Conservation (phyloP, 2,797 vertebrate species). For the Scarus forsteni region DNA sequence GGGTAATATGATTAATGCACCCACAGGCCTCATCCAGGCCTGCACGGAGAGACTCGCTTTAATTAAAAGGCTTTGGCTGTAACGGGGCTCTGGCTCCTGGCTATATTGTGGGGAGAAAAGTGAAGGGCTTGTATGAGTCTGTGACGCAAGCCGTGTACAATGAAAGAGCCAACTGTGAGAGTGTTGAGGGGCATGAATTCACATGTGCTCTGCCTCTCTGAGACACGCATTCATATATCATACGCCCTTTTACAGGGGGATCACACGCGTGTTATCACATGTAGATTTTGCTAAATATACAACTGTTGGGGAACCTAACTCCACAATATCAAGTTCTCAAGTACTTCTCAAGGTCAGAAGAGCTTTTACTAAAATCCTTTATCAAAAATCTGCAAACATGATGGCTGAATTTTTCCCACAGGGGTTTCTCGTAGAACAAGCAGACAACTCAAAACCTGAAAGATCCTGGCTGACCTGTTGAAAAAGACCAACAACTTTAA, state of each 20-base stretch:
- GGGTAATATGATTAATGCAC: conserved; percentile 62
- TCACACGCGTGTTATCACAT: conserved; percentile 5
- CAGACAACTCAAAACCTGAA: too few species aligned
- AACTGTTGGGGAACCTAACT: too few species aligned
- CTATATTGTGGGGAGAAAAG: conserved; percentile 56
- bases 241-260: conserved; percentile 3
- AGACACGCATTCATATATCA: conserved; percentile 36
- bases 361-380: too few species aligned
- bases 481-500: too few species aligned
- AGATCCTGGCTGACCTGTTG: too few species aligned
- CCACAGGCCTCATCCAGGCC: conserved; percentile 41
- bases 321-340: too few species aligned
- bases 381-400: too few species aligned
- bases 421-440: too few species aligned
- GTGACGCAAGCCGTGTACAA: conserved; percentile 55
- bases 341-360: too few species aligned
- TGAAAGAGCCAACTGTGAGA: conserved; percentile 70
- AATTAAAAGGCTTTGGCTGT: conserved; percentile 70
- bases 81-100: conserved; percentile 56
- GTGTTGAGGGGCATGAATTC: conserved; percentile 64
- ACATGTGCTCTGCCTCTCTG: conserved; percentile 50
- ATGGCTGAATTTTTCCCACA: too few species aligned
- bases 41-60: conserved; percentile 49
- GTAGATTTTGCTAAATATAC: background rate
- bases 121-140: conserved; percentile 43